A percentile compares a stretch with the other conserved stretches of the same genome.
phyloP scores from a whole-genome alignment of 2,113 vertebrate genomes.

The Peromyscus californicus region DNA sequence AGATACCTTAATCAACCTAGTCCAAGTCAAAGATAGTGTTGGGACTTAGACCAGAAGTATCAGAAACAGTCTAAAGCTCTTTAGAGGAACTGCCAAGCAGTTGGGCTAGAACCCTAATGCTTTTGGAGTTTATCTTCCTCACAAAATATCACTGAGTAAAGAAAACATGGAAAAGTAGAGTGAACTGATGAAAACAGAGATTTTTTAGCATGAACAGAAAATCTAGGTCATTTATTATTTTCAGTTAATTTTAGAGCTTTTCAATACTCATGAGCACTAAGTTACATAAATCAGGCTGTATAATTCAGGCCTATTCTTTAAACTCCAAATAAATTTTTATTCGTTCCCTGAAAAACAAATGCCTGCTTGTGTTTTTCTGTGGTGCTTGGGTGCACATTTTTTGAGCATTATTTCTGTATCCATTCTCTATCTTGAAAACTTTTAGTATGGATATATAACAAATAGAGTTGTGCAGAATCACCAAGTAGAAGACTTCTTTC shows the following conservation, averaged over 20 bases:
- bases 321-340: background rate
- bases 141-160: background rate
- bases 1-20: background rate
- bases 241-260: background rate
- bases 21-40: background rate
- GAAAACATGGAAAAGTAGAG: background rate
- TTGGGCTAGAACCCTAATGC: background rate
- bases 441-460: background rate
- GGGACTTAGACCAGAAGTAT: background rate
- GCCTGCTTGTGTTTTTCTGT: background rate
- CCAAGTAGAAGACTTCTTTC: background rate
- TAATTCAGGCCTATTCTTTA: background rate
- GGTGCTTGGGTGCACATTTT: background rate
- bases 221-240: background rate
- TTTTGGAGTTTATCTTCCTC: background rate
- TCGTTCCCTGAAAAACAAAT: background rate
- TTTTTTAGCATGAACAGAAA: background rate
- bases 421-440: slow-evolving; percentile 10
- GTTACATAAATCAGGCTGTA: background rate
- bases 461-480: background rate
- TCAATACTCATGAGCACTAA: background rate
- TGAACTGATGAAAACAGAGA: background rate
- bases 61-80: background rate
- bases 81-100: background rate
- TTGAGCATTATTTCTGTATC: background rate